phyloP scores from a whole-genome alignment of 1,140 invertebrate genomes.

The Geopemphigus sp. region DNA sequence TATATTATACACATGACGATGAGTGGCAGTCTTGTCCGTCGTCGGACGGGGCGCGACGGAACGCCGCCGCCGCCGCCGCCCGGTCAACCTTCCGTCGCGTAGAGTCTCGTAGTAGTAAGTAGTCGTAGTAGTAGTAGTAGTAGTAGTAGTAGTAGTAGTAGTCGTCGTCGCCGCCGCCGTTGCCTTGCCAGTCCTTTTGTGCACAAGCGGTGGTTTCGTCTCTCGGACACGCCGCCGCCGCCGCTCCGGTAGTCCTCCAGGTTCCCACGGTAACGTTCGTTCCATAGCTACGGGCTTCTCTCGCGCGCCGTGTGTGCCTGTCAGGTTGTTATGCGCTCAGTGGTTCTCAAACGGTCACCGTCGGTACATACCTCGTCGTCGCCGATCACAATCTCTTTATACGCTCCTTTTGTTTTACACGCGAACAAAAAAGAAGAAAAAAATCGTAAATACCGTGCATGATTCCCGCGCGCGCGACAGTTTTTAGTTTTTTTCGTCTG shows the following conservation, averaged over 20 bases:
- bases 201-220: slow-evolving; percentile 33
- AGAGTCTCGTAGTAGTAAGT: neutral
- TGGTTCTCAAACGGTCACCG: slow-evolving; percentile 34
- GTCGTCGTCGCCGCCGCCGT: slow-evolving; percentile 3
- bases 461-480: slow-evolving; percentile 34
- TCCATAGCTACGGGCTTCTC: slow-evolving; percentile 49
- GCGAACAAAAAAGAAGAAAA: neutral
- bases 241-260: slow-evolving; percentile 46
- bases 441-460: slow-evolving; percentile 7
- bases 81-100: slow-evolving; percentile 46
- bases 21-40: slow-evolving; percentile 4
- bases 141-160: slow-evolving; percentile 21
- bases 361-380: neutral
- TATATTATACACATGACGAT: slow-evolving; percentile 1
- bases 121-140: slow-evolving; percentile 34
- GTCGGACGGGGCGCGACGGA: slow-evolving; percentile 10
- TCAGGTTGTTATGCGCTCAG: slow-evolving; percentile 46
- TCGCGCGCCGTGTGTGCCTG: slow-evolving; percentile 44
- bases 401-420: slow-evolving; percentile 42
- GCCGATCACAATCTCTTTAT: slow-evolving; percentile 39
- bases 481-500: slow-evolving; percentile 6
- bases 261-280: slow-evolving; percentile 50
- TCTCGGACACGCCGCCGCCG: slow-evolving; percentile 47
- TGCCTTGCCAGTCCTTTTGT: slow-evolving; percentile 48
- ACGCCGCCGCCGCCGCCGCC: slow-evolving; percentile 15